Conservation (phyloP, 2,113 vertebrate genomes). For the Nesogale talazaci region DNA sequence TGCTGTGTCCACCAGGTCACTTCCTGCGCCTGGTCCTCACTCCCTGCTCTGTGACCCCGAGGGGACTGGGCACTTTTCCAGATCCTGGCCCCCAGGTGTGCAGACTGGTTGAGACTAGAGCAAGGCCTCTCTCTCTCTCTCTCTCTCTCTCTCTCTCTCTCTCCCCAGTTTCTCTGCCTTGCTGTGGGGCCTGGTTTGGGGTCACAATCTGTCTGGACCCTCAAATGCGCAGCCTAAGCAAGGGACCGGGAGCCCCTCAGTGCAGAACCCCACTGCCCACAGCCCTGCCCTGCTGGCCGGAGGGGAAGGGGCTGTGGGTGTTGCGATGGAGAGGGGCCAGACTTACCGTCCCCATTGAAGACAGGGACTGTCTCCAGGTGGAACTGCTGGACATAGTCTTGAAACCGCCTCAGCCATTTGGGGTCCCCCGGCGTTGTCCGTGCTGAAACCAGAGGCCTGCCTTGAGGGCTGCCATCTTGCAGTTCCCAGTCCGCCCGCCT, state of each 20-base stretch:
- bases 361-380: background rate
- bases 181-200: background rate
- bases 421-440: background rate
- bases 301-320: accelerated
- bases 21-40: too few relatives aligned
- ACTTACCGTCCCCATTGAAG: background rate
- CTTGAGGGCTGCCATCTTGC: accelerated
- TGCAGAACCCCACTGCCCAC: background rate
- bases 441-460: background rate
- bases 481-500: accelerated
- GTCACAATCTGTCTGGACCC: background rate
- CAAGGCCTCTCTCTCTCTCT: background rate
- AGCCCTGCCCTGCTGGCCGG: background rate
- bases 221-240: too few relatives aligned
- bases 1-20: too few relatives aligned
- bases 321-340: accelerated
- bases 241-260: background rate
- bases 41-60: too few relatives aligned
- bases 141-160: background rate
- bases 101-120: background rate
- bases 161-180: background rate
- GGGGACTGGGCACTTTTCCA: too few relatives aligned
- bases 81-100: too few relatives aligned
- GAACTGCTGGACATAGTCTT: background rate
- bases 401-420: background rate